phyloP scores from a whole-genome alignment of 2,113 vertebrate species.

The Promerops cafer region DNA sequence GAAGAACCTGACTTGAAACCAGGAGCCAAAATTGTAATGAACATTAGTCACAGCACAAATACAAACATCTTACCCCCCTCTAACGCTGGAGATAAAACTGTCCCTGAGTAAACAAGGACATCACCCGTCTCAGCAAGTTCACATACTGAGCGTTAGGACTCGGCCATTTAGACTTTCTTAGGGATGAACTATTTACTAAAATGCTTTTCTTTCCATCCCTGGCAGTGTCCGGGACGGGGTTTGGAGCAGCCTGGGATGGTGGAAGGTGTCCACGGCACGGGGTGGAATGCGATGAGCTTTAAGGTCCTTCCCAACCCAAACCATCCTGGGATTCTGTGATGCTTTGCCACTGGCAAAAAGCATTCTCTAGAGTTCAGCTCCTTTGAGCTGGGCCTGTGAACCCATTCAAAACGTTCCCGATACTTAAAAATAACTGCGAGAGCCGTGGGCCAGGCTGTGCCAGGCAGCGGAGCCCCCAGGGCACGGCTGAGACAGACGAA shows the following conservation, averaged over 20 bases:
- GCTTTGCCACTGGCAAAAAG: neutral
- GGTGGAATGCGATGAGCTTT: neutral
- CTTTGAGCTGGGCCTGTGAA: neutral
- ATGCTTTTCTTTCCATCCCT: neutral
- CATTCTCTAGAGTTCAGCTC: neutral
- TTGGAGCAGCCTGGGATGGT: neutral
- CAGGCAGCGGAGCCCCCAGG: neutral
- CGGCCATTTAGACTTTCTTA: neutral
- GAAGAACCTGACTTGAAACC: neutral
- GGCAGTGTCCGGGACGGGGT: accelerated
- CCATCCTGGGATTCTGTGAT: neutral
- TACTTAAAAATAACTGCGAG: neutral
- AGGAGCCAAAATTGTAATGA: neutral
- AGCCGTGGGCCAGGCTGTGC: neutral
- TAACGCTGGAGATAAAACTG: neutral
- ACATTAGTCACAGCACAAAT: neutral
- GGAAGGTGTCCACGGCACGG: neutral
- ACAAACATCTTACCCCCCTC: neutral
- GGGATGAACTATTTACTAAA: neutral
- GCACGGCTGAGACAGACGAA: neutral
- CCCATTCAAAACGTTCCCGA: neutral
- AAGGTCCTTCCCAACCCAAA: neutral
- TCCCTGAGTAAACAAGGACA: neutral
- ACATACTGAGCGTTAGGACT: accelerated
- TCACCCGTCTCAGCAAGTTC: neutral